Evolutionary conservation across 2,113 vertebrate genomes (phyloP).

Genomic region (Vombatus ursinus): DNA sequence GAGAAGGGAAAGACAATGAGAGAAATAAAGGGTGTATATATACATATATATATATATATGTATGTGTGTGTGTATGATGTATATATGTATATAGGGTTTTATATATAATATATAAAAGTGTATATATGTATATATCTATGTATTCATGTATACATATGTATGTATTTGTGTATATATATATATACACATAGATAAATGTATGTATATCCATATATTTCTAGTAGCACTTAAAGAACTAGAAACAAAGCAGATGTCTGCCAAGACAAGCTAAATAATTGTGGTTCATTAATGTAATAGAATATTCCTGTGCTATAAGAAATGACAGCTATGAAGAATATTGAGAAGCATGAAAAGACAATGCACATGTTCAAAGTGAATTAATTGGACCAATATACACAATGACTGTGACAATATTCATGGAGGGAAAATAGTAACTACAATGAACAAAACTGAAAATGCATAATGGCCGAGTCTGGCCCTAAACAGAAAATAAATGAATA

Average conservation of each 20-base stretch:
- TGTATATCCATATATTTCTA: neutral
- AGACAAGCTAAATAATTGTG: neutral
- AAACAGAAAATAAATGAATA: neutral
- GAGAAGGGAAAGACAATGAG: too few species aligned
- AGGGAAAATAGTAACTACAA: neutral
- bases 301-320: neutral
- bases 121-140: too few species aligned
- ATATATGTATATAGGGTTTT: too few species aligned
- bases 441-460: neutral
- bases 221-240: neutral
- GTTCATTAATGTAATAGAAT: neutral
- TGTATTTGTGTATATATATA: too few species aligned
- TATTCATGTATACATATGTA: too few species aligned
- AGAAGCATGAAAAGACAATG: neutral
- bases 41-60: too few species aligned
- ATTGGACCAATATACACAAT: neutral
- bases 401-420: neutral
- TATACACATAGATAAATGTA: too few species aligned
- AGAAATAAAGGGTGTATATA: neutral
- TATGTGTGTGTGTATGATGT: too few species aligned
- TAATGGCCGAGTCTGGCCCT: neutral
- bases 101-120: too few species aligned
- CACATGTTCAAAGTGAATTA: neutral
- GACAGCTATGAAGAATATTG: neutral
- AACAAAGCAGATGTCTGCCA: neutral